A percentile compares a stretch with the other conserved stretches of the same genome.
These are phyloP conservation scores for Tarsius wallacei DNA, from an alignment of 2,797 vertebrate genomes.

Conservation along the genomic window DNA sequence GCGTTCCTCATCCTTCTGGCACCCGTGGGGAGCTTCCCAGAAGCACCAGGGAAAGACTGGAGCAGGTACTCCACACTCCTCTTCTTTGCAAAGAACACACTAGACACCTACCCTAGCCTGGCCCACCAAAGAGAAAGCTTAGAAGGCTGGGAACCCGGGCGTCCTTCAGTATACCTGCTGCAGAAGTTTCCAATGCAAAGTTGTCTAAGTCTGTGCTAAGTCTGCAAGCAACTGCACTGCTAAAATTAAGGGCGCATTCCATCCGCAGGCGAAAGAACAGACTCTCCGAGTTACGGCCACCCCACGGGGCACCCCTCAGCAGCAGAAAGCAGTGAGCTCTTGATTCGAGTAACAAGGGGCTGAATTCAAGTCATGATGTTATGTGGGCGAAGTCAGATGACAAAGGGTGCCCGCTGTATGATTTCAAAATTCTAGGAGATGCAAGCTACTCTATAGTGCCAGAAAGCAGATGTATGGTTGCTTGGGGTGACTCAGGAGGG, in stretches of 20 bases:
- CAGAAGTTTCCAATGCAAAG: background rate
- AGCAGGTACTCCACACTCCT: no score
- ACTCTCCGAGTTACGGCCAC: rapidly evolving
- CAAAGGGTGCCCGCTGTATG: background rate
- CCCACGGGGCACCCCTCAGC: rapidly evolving
- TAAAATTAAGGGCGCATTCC: background rate
- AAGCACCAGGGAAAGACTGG: background rate
- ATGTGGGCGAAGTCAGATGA: background rate
- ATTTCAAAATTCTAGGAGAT: background rate
- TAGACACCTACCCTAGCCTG: rapidly evolving
- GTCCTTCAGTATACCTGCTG: no score
- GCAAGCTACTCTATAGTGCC: background rate
- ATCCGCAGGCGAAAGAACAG: rapidly evolving
- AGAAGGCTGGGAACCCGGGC: background rate
- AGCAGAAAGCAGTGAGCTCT: rapidly evolving
- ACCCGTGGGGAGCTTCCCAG: background rate
- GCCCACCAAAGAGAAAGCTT: background rate
- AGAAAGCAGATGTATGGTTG: background rate
- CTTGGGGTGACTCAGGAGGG: background rate
- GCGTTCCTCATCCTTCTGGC: background rate
- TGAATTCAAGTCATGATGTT: rapidly evolving
- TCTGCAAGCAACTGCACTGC: rapidly evolving
- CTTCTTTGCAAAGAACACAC: background rate
- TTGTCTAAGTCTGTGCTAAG: rapidly evolving
- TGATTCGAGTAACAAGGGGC: rapidly evolving